Conservation (phyloP, 2,113 vertebrate genomes). For the Microtus montanus region DNA sequence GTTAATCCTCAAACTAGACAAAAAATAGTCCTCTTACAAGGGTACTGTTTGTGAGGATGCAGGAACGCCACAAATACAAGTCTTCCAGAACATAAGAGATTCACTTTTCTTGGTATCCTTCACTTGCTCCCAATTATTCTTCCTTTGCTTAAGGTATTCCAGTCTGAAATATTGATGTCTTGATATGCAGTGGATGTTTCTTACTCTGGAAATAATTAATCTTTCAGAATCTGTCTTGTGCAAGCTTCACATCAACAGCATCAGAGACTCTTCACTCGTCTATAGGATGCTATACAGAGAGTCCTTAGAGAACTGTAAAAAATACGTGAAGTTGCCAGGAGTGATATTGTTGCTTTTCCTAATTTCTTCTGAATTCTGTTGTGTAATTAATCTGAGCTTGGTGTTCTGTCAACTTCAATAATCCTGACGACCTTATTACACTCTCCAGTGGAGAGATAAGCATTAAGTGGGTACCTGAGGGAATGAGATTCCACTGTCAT, state of each 20-base stretch:
- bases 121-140: conserved; percentile 31
- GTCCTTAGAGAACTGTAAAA: conserved; percentile 52
- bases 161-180: background rate
- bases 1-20: background rate
- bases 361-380: conserved; percentile 69
- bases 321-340: conserved; percentile 36
- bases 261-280: conserved; percentile 25
- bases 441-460: conserved; percentile 69
- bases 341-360: conserved; percentile 50
- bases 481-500: conserved; percentile 55
- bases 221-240: conserved; percentile 39
- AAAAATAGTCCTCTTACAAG: background rate
- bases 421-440: conserved; percentile 65
- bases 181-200: background rate
- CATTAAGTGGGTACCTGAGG: conserved; percentile 58
- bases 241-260: conserved; percentile 43
- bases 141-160: conserved; percentile 16
- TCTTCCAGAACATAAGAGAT: conserved; percentile 1
- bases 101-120: background rate
- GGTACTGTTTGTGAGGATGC: background rate
- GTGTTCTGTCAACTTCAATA: conserved; percentile 59
- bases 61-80: background rate
- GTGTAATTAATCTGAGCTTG: conserved; percentile 63
- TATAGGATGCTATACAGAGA: conserved; percentile 26
- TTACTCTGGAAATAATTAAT: conserved; percentile 32